Base-by-base conservation (phyloP, 1,140 invertebrate species). In the Papilio aristodemus region DNA sequence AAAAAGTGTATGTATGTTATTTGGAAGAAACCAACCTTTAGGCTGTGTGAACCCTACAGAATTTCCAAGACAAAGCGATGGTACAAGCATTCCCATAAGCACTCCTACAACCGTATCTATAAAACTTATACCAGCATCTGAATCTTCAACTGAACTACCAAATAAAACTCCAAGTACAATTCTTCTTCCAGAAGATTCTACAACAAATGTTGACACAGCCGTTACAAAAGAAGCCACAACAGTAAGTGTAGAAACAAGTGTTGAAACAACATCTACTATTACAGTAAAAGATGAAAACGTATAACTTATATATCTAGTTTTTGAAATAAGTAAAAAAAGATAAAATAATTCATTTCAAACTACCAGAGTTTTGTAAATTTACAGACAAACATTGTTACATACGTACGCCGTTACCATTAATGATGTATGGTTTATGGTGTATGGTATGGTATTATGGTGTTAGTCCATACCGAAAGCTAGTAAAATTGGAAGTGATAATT, bases 41-140 rank as follows among this genome's bases (percentile, higher is more conserved):
- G 63, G 63, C 10, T 66, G 63, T 32, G 17, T 46, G 14, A 36
- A 11, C 7, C 63, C 63, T 32, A 66, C 2, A 66, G 22, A 25
- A 13, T 66, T 25, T 63, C 36, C 60, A 13, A 41, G 8, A 62
- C 7, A 62, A 38, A 62, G 37, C 10, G 14, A 57, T 25, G 6
- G 27, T 32, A 32, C 27, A 3, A 32, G 27, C 27, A 32, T 32
- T 32, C 6, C 27, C 2, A 32, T 6, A 6, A 32, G 27, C 27
- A 32, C 27, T 9, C 0, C 6, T 7, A 17, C 43, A 6, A 43
- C n/a, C 17, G 17, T 46, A 50, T 13, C 37, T 4, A 62, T 13
- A 13, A 14, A 39, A 39, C 0, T 38, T 22, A 25, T 10, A 39
- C n/a, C 37, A 22, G 8, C 17, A 41, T 38, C 59, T 19, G 59